Percentiles rank a stretch among this genome's conserved stretches.
Evolutionary conservation across 1,140 invertebrate species (phyloP).

Genomic region (Stegodyphus mimosarum): DNA sequence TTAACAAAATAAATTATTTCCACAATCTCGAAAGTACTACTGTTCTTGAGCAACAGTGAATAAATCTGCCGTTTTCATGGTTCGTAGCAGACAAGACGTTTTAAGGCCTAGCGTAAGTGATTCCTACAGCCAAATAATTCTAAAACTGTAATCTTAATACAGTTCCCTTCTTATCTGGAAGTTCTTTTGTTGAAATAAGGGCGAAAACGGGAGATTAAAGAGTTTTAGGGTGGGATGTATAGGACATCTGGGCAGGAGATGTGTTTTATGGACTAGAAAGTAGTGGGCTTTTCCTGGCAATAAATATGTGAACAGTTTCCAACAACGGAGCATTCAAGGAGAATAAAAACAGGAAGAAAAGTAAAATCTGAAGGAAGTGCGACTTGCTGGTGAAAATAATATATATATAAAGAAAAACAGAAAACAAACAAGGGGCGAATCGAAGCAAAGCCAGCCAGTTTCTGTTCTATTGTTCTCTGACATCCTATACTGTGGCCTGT

Average conservation of each 20-base stretch:
- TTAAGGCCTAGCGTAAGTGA: constrained; percentile 9
- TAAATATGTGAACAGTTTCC: constrained; percentile 51
- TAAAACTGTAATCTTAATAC: not conserved
- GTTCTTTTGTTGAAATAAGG: not conserved
- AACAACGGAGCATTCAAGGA: constrained; percentile 30
- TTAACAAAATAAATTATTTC: too few relatives aligned
- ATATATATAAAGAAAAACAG: constrained; percentile 1
- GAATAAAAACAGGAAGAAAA: constrained; percentile 36
- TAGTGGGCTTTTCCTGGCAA: constrained; percentile 24
- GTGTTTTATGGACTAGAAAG: constrained; percentile 28
- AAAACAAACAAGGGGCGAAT: constrained; percentile 28
- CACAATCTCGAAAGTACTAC: too few relatives aligned
- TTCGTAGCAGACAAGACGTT: not conserved
- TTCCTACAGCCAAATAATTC: not conserved
- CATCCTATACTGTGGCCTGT: constrained; percentile 46
- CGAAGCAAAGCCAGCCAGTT: constrained; percentile 36
- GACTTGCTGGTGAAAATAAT: constrained; percentile 25
- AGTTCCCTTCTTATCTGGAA: not conserved
- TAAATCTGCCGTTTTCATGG: not conserved
- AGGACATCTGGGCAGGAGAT: not conserved
- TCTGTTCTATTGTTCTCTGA: constrained; percentile 51
- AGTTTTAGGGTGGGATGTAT: not conserved
- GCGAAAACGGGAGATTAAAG: constrained; percentile 12
- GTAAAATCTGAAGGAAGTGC: constrained; percentile 24
- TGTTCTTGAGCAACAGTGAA: not conserved